phyloP scores from a whole-genome alignment of 2,888 invertebrate genomes.

The Ferdinandea cuprea region DNA sequence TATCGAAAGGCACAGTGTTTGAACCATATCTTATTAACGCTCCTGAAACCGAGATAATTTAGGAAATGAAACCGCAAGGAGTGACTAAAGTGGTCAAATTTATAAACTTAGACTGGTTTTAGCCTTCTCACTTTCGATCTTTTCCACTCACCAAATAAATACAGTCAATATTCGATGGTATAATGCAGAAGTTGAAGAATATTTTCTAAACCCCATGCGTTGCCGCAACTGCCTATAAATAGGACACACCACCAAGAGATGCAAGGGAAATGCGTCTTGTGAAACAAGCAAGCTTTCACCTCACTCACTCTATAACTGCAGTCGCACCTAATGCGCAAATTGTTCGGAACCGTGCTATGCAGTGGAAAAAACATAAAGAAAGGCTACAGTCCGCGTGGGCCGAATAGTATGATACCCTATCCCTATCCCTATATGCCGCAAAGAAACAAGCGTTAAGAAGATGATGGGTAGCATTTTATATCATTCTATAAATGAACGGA shows the following conservation, averaged over 20 bases:
- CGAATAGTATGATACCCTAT: too few species aligned
- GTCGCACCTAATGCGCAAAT: neutral
- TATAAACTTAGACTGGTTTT: neutral
- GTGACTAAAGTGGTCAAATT: neutral
- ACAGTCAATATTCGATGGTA: neutral
- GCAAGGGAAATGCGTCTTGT: neutral
- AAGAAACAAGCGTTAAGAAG: too few species aligned
- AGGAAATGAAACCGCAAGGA: neutral
- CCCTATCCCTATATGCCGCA: too few species aligned
- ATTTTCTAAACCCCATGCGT: constrained; percentile 9
- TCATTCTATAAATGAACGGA: too few species aligned
- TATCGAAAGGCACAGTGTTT: neutral
- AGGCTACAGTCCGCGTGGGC: too few species aligned
- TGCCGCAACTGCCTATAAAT: constrained; percentile 12
- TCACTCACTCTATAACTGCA: neutral
- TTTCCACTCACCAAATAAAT: neutral
- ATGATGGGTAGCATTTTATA: too few species aligned
- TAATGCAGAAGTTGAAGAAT: neutral
- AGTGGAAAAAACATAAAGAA: too few species aligned
- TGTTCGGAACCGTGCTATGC: too few species aligned
- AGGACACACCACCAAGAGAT: constrained; percentile 16
- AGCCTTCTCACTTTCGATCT: neutral
- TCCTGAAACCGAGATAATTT: neutral
- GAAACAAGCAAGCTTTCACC: constrained; percentile 10
- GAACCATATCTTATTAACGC: neutral